Evolutionary conservation across 92 coral and sea anemone genomes (phyloP), one percentile per base, ranked within the genome.

Genomic region (Umimayanthus chanpuru): DNA sequence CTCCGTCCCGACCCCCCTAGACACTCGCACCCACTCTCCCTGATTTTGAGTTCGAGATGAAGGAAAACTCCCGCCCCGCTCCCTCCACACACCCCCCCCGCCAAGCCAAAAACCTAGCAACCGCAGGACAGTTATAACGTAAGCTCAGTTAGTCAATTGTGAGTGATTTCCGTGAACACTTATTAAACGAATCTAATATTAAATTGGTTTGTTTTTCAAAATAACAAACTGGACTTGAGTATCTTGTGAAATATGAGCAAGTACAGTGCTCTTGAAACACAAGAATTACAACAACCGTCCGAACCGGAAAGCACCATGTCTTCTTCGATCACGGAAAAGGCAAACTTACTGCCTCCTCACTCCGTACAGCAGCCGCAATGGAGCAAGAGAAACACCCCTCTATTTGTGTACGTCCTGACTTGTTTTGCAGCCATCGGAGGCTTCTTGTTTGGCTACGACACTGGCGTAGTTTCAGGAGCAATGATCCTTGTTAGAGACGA

Each of bases 381-480:
- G 76, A 40, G 64, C 71, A 53, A 49, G 28, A 68, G n/a, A 53
- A 90, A 76, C 26, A 40, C 88, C 15, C 88, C 90, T 14, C 26
- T n/a, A 40, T 94, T 90, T 75, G 92, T 94, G 70, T 94, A 92
- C 72, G 73, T 93, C 14, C 81, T 97, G 47, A 92, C 97, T 20
- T 87, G 88, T 5, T 95, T 97, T 50, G 99, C 99, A 2, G 99
- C 98, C 0, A 64, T 95, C 26, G 99, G 99, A 39, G 99, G 99
- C 6, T 97, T 97, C 58, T 86, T 97, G 29, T 97, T 97, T 80
- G 99, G 99, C 11, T 97, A 97, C 65, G 99, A 97, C 86, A 97
- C 99, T 6, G 99, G 99, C 0, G 99, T 97, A 10, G 90, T 97
- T 2, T 97, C 99, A 7, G 99, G 99, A 38, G 97, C 99, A 15